A percentile compares a stretch with the other conserved stretches of the same genome.
Conservation (phyloP, 2,888 invertebrate species). For the Alentia gelatinosa region DNA sequence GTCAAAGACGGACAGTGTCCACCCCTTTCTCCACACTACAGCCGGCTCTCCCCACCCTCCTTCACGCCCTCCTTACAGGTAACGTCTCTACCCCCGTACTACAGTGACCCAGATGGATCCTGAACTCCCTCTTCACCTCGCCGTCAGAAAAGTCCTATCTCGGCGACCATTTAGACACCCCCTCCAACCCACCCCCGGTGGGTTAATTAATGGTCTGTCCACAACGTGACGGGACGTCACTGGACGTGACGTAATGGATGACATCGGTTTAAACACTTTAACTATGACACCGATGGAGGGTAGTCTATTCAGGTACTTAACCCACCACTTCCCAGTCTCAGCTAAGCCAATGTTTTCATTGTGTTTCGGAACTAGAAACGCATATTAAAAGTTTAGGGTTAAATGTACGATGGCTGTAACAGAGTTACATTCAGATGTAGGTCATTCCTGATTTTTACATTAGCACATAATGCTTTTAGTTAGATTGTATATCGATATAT, state of each 20-base stretch:
- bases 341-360: too few relatives aligned
- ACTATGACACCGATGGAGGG: constrained; percentile 28
- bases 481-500: too few relatives aligned
- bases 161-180: background rate
- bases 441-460: too few relatives aligned
- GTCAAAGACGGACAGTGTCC: background rate
- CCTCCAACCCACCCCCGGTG: background rate
- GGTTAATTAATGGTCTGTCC: constrained; percentile 9
- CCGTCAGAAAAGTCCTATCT: background rate
- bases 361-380: too few relatives aligned
- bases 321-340: background rate
- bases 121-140: background rate
- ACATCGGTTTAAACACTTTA: background rate
- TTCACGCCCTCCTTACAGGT: background rate
- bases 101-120: background rate
- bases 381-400: too few relatives aligned
- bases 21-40: background rate
- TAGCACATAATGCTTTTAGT: too few relatives aligned
- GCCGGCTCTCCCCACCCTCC: background rate
- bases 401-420: too few relatives aligned
- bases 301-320: background rate
- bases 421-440: too few relatives aligned
- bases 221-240: background rate
- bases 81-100: background rate
- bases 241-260: background rate